Base-by-base conservation (phyloP, 2,888 invertebrate species). In the Eupithecia tripunctaria region DNA sequence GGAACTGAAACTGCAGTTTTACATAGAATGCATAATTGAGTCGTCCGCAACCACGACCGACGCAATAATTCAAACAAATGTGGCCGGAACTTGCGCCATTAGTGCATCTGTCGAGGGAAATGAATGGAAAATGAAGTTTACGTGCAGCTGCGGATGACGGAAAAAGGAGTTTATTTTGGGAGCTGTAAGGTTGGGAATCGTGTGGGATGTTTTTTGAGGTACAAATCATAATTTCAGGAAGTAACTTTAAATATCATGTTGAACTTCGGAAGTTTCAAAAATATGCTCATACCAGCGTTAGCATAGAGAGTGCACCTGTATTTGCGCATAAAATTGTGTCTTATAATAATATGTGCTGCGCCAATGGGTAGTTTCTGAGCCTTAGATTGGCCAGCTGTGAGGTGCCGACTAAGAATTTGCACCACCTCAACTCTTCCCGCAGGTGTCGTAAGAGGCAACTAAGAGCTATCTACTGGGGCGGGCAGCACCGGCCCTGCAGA, bases 51-150 rank as follows among this genome's bases (percentile, higher is more conserved):
- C 3, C 21, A 51, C 56, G 5, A 25, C 10, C 56, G 5, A 25
- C 10, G 51, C 12, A 25, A 56, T 56, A 56, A 36, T 63, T 63
- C 12, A 32, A 60, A 63, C 36, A n/a, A 63, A 63, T 63, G 21
- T 63, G 29, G 62, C 4, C 62, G 32, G 32, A 63, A 63, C 62
- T 63, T 36, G 62, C 62, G 29, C 32, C 36, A 36, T 70, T 67
- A 71, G 68, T 67, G 41, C 71, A 70, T 71, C 71, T 43, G 69
- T 51, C 76, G 2, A 32, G 78, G 76, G 78, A 78, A 78, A 78
- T 76, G 70, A 78, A 71, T 76, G 67, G 59, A 60, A 70, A 70
- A 74, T 76, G 74, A 66, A 62, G 25, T 56, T 56, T 56, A 56
- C 56, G 12, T 21, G 56, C 56, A 21, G 5, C 56, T 25, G 56